phyloP scores from a whole-genome alignment of 1,140 invertebrate genomes.

The Drosophila pallidifrons region DNA sequence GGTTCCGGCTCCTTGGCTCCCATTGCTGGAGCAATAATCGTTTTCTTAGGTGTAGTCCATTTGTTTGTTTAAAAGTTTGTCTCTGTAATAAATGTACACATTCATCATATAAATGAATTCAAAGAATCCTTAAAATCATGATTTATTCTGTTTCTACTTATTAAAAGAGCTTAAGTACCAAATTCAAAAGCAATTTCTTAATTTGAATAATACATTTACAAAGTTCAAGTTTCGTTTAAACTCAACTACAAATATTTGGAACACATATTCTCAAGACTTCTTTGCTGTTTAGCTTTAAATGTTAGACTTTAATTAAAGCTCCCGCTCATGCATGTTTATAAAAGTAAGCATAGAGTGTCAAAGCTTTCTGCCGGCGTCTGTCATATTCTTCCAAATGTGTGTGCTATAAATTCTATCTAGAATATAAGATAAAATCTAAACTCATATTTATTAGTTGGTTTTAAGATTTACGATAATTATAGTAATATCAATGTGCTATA shows the following conservation, averaged over 20 bases:
- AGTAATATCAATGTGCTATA: no score
- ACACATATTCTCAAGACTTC: not conserved
- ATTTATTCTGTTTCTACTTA: not conserved
- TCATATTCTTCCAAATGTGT: not conserved
- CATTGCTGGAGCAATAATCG: slow-evolving; percentile 56
- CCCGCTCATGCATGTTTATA: slow-evolving; percentile 29
- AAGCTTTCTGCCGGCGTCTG: not conserved
- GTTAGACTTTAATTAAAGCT: not conserved
- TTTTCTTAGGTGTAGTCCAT: slow-evolving; percentile 47
- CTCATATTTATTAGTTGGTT: no score
- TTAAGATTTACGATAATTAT: not conserved
- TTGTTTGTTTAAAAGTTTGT: slow-evolving; percentile 58
- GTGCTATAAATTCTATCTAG: not conserved
- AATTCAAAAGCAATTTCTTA: not conserved
- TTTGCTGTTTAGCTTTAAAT: no score
- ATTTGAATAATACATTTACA: no score
- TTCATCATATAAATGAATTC: no score
- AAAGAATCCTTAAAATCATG: not conserved
- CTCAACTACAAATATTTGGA: no score
- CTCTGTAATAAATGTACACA: no score
- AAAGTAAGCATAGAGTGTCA: slow-evolving; percentile 39
- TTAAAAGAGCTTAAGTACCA: slow-evolving; percentile 30
- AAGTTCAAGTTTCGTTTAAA: no score
- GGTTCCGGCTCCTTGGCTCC: slow-evolving; percentile 57
- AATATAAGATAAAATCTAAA: no score